Base-by-base conservation (phyloP, 2,888 invertebrate species). In the Aleiodes alternator region DNA sequence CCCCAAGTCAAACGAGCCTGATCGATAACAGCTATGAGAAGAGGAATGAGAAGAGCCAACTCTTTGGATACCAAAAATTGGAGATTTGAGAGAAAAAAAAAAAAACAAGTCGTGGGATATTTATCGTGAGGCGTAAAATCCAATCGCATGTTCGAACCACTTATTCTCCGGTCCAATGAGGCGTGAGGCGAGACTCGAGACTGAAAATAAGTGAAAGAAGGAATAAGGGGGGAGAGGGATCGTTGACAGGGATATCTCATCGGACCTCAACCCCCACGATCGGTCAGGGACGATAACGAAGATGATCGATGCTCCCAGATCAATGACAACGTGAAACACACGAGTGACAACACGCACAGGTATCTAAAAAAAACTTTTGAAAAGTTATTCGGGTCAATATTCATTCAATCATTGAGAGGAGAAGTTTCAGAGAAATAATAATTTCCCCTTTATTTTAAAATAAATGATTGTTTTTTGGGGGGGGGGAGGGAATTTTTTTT, bases 231-330 rank as follows among this genome's bases (percentile, higher is more conserved):
- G 38, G 64, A 50, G 56, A 64, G 43, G 55, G 72, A 64, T 56
- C 73, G 74, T 73, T 64, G 72, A 76, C 68, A 73, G 77, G 53
- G 72, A 77, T 76, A 76, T 78, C 73, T 68, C 66, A 72, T 56
- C 68, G 75, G 73, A 72, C 77, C 73, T 77, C 82, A 79, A 82
- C 83, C 74, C 77, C 77, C 23, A 23, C 84, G 85, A 86, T 84
- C 85, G 82, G 85, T 84, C 85, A 84, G 50, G 9, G 85, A 85
- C 86, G 89, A 89, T 88, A 88, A 88, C 83, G 80, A 82, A 86
- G 85, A 89, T 88, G 89, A 89, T 89, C 88, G 88, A 89, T 89
- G 88, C 83, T 79, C 73, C 75, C 73, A 57, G 73, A 66, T 73
- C 76, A 70, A 64, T 77, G 75, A 77, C 75, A 78, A 66, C 73